Evolutionary conservation across 2,113 vertebrate genomes (phyloP), one percentile per base, ranked within the genome.

Genomic region (Cariama cristata): DNA sequence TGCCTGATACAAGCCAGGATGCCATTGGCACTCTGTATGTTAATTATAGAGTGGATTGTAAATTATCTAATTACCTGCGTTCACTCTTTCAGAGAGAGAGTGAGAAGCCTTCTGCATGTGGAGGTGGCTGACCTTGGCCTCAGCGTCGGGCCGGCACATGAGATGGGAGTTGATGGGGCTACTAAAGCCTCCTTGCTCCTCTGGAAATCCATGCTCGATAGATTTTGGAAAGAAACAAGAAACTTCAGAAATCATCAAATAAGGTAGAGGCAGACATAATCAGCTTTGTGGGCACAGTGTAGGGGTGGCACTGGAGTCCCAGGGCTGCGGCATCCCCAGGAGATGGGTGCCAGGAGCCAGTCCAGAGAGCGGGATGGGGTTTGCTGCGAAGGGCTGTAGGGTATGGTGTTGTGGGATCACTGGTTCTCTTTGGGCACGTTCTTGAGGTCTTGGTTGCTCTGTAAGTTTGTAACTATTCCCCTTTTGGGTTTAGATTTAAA

Each of bases 201-300:
- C 55, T 69, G 82, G n/a, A 38, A 50, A 47, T 13, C 26, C 11
- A 4, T 2, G 24, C 27, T 22, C 28, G 52, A 8, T 66, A 71
- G 38, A 5, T 19, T 47, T 50, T 9, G 7, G 55, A 40, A 27
- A 26, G 16, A 20, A 71, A 14, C 7, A 12, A 35, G 16, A 26
- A 42, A 30, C 12, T 18, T 53, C 30, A 59, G 23, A 38, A 79
- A 24, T 27, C 1, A 15, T 24, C n/a, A 22, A 38, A 20, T 27
- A 33, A 77, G 47, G 35, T 10, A 19, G 33, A 20, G 9, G 13
- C 33, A 63, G 53, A 21, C 19, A 1, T 11, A 4, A 14, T 2
- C 12, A 26, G 5, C n/a, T 55, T 23, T 0, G 0, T 24, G 7
- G 49, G n/a, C 24, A 11, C 24, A 1, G 35, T 0, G 27, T 3